Evolutionary conservation across 2,797 vertebrate species (phyloP).

Genomic region (Halcyon chelicuti): DNA sequence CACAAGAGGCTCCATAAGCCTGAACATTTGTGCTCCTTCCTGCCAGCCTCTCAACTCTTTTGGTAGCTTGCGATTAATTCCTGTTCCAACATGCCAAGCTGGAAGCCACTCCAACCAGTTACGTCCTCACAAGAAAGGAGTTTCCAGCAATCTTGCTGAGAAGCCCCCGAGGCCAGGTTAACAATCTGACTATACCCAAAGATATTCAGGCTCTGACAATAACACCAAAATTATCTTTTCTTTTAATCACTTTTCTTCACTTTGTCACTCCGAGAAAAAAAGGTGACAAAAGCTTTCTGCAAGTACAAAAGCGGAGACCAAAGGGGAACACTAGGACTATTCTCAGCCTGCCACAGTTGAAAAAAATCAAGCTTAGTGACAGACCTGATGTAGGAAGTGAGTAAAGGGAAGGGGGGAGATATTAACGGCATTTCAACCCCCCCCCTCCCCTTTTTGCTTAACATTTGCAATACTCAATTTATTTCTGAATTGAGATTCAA

Average conservation of each 20-base stretch:
- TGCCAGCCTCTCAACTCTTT: slow-evolving; percentile 15
- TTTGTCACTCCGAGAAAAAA: neutral
- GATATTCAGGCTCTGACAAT: neutral
- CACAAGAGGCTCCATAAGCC: neutral
- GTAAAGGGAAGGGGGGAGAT: fast-evolving
- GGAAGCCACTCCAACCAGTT: slow-evolving; percentile 47
- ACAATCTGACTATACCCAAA: slow-evolving; percentile 22
- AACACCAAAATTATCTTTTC: neutral
- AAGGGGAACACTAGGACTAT: neutral
- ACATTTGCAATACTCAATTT: neutral
- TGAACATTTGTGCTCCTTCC: slow-evolving; percentile 22
- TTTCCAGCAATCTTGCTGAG: slow-evolving; percentile 57
- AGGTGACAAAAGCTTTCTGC: neutral
- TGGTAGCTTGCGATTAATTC: slow-evolving; percentile 27
- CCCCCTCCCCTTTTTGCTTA: neutral
- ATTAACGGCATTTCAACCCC: neutral
- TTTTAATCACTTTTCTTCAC: neutral
- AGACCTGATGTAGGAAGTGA: neutral
- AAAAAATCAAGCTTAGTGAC: neutral
- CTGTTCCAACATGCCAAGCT: slow-evolving; percentile 56
- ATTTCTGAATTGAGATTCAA: neutral
- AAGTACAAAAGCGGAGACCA: neutral
- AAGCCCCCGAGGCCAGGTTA: slow-evolving; percentile 43
- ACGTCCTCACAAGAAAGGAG: neutral
- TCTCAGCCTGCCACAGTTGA: neutral